These are phyloP conservation scores for Bos javanicus DNA, from an alignment of 2,113 vertebrate species.

Conservation along the genomic window DNA sequence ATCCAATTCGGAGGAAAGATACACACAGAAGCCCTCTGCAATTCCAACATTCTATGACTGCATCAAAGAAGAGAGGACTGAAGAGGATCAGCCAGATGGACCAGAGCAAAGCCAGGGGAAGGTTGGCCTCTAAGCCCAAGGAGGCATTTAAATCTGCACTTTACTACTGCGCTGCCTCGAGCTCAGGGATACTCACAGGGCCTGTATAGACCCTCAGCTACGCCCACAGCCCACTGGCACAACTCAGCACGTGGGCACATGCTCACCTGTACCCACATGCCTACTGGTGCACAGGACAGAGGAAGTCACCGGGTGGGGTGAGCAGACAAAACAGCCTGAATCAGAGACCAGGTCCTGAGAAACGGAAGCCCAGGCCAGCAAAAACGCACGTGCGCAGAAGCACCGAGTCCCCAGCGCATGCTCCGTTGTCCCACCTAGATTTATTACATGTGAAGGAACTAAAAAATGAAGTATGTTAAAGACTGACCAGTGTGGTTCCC, in stretches of 20 bases:
- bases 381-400: rapidly evolving
- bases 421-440: neutral
- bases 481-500: neutral
- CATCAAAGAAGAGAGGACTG: neutral
- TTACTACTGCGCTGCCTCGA: neutral
- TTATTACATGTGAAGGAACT: neutral
- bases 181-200: neutral
- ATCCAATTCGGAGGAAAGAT: neutral
- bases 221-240: neutral
- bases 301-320: neutral
- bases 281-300: neutral
- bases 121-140: neutral
- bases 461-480: neutral
- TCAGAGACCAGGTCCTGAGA: neutral
- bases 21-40: neutral
- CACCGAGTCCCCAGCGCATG: neutral
- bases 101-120: neutral
- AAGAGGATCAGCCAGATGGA: neutral
- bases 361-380: neutral
- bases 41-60: neutral
- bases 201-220: rapidly evolving
- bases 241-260: neutral
- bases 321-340: no score
- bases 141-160: neutral
- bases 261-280: neutral